Conservation (phyloP, 2,888 invertebrate genomes). For the Tanypteryx hageni region DNA sequence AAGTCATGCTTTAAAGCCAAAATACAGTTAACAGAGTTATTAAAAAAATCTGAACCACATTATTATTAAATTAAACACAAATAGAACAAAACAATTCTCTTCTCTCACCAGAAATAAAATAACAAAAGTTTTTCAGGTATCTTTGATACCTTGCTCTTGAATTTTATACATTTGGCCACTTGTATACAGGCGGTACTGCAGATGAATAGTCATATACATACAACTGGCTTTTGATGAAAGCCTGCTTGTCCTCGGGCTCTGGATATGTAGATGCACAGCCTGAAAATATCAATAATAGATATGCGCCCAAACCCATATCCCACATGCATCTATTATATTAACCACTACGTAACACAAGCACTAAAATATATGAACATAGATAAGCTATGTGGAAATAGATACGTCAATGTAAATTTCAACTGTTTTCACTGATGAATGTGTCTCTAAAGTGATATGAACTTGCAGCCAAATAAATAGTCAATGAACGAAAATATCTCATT, state of each 20-base stretch:
- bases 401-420: too few relatives aligned
- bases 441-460: too few relatives aligned
- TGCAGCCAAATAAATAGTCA: too few relatives aligned
- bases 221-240: constrained; percentile 84
- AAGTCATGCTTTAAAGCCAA: constrained; percentile 37
- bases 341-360: background rate
- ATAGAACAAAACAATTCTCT: background rate
- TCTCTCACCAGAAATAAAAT: background rate
- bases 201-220: constrained; percentile 88
- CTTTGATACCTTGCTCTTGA: constrained; percentile 16
- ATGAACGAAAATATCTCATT: too few relatives aligned
- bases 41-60: too few relatives aligned
- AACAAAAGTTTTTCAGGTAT: background rate
- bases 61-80: background rate
- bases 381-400: constrained; percentile 8
- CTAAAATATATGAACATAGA: background rate
- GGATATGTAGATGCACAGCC: constrained; percentile 90
- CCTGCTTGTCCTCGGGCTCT: constrained; percentile 85
- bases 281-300: constrained; percentile 68
- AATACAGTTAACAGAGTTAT: too few relatives aligned
- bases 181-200: constrained; percentile 81
- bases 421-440: too few relatives aligned
- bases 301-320: constrained; percentile 51
- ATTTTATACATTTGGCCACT: constrained; percentile 73
- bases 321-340: constrained; percentile 51